Base-by-base conservation (phyloP, 2,113 vertebrate species). In the Patagioenas fasciata region DNA sequence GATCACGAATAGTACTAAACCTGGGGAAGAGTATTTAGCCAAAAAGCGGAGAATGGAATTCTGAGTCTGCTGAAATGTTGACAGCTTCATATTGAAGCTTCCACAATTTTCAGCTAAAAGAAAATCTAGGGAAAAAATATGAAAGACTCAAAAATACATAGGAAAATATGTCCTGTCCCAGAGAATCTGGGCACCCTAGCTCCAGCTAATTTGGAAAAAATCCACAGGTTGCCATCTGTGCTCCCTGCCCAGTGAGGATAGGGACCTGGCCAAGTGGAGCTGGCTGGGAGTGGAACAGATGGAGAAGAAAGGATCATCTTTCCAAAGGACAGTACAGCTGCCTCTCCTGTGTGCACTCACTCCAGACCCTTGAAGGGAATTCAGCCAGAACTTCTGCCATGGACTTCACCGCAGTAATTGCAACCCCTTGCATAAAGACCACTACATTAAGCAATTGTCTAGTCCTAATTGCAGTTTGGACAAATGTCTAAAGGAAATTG, bases 211-310 rank as follows among this genome's bases (percentile, higher is more conserved):
- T 69, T 96, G 88, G 77, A 95, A 70, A 70, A 78, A 82, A 93
- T 86, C 61, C 82, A 93, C 75, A 88, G 80, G 85, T 90, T 95
- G 53, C 82, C 93, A 92, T 90, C 82, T 96, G 82, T 57, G 69
- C 75, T 91, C 72, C 31, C 51, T 64, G 56, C 38, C 85, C 80
- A 56, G 53, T 69, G 83, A 84, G 80, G 42, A 88, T 40, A 80
- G 85, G 25, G 82, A 94, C 40, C 48, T 79, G 83, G 95, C 85
- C 72, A 75, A 91, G 61, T 50, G 21, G 47, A 88, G 29, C 3
- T 91, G 88, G 88, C 90, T 64, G 36, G 48, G 57, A 86, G 34
- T 17, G 31, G 34, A 96, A 92, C 83, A 95, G 93, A 92, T 95
- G 96, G 92, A 85, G 53, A 94, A 90, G 72, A 94, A 90, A 71